Conservation (phyloP, 2,888 invertebrate genomes). For the Caenorhabditis zanzibari region DNA sequence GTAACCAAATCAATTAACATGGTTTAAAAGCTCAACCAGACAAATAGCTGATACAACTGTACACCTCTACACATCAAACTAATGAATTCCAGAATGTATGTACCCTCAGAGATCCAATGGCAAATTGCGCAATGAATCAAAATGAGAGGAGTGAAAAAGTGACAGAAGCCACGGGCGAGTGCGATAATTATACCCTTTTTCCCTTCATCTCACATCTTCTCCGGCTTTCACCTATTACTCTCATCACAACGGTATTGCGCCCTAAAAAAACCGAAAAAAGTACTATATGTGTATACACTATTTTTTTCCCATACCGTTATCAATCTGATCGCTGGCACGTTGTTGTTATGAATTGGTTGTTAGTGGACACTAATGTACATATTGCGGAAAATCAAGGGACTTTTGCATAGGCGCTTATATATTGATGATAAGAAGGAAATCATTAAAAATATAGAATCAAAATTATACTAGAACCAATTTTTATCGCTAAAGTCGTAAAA, state of each 20-base stretch:
- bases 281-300: neutral
- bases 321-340: neutral
- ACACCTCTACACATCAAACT: slow-evolving; percentile 13
- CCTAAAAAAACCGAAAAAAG: neutral
- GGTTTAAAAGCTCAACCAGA: neutral
- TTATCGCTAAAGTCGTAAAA: neutral
- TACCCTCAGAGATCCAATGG: neutral
- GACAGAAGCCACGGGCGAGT: slow-evolving; percentile 38
- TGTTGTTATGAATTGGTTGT: neutral
- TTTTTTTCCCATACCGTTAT: neutral
- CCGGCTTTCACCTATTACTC: slow-evolving; percentile 39
- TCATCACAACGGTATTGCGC: slow-evolving; percentile 40
- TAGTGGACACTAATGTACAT: neutral
- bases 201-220: neutral
- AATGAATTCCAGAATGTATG: slow-evolving; percentile 3
- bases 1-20: neutral
- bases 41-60: too few relatives aligned
- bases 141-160: slow-evolving; percentile 7
- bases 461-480: neutral
- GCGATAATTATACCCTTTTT: slow-evolving; percentile 40
- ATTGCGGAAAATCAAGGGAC: neutral
- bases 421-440: neutral
- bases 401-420: neutral
- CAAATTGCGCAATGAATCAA: slow-evolving; percentile 48
- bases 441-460: neutral